Conservation (phyloP, 1,140 invertebrate species). For the Heliconius melpomene region DNA sequence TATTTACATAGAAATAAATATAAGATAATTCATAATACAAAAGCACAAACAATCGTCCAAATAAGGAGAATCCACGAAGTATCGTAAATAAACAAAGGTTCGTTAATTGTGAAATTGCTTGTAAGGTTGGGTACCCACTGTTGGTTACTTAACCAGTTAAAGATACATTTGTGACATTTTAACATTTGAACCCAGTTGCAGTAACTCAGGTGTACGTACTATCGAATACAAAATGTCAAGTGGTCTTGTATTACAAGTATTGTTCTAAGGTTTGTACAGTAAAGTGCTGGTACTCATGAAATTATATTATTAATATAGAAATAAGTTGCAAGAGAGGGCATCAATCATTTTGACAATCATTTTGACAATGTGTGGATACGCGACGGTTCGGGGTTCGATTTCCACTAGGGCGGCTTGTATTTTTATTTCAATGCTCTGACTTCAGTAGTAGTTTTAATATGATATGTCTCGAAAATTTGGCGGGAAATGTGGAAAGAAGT, state of each 20-base stretch:
- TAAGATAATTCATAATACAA: background rate
- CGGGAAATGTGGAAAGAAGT: too few species aligned
- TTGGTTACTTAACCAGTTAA: conserved; percentile 11
- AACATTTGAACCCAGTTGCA: conserved; percentile 26
- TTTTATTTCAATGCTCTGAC: too few species aligned
- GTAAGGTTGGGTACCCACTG: background rate
- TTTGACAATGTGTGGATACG: too few species aligned
- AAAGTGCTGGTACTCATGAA: too few species aligned
- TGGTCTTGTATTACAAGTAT: conserved; percentile 12
- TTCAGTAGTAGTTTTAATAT: too few species aligned
- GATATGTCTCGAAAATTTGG: too few species aligned
- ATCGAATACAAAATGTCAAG: conserved; percentile 21
- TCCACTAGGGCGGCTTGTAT: too few species aligned
- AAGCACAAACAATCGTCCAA: background rate
- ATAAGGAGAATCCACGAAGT: background rate
- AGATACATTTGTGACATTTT: conserved; percentile 51
- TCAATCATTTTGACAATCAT: too few species aligned
- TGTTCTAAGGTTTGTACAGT: background rate
- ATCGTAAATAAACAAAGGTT: background rate
- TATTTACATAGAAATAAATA: background rate
- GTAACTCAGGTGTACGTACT: conserved; percentile 19
- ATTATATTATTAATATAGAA: too few species aligned
- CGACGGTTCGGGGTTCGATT: too few species aligned
- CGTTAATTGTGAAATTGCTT: conserved; percentile 43
- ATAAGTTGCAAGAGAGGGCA: too few species aligned